Evolutionary conservation across 2,888 invertebrate species (phyloP).

Genomic region (Masnerella sp.): DNA sequence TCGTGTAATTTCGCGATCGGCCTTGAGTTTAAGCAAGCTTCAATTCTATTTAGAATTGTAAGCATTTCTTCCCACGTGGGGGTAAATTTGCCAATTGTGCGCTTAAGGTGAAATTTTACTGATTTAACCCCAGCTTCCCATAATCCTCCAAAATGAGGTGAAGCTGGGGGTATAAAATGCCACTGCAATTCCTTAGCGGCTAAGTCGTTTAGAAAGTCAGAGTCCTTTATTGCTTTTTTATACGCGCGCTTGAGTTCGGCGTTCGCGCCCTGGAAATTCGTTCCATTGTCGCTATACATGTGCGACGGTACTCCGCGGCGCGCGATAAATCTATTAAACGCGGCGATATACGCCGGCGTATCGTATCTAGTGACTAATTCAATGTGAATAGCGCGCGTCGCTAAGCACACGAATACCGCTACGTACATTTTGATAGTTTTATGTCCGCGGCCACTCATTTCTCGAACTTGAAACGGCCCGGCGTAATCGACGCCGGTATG

Average conservation of each 20-base stretch:
- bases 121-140: constrained; percentile 65
- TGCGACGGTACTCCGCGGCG: constrained; percentile 63
- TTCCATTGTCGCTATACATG: constrained; percentile 60
- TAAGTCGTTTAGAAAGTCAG: too few relatives aligned
- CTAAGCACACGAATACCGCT: constrained; percentile 67
- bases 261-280: constrained; percentile 66
- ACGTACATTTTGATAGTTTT: constrained; percentile 44
- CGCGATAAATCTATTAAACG: constrained; percentile 67
- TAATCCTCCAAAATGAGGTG: constrained; percentile 64
- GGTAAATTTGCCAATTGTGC: constrained; percentile 53
- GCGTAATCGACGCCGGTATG: constrained; percentile 64
- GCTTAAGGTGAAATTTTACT: constrained; percentile 63
- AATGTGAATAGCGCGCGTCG: constrained; percentile 68
- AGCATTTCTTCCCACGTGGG: too few relatives aligned
- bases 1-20: too few relatives aligned
- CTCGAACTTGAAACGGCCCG: constrained; percentile 64
- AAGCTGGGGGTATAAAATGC: constrained; percentile 62
- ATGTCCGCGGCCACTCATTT: constrained; percentile 53
- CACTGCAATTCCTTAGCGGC: constrained; percentile 51
- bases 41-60: constrained; percentile 43
- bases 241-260: too few relatives aligned
- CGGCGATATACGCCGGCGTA: constrained; percentile 67
- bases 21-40: constrained; percentile 53
- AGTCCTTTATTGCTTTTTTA: too few relatives aligned
- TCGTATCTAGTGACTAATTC: constrained; percentile 66